Evolutionary conservation across 2,797 vertebrate genomes (phyloP), one percentile per base, ranked within the genome.

Genomic region (Catharus ustulatus): DNA sequence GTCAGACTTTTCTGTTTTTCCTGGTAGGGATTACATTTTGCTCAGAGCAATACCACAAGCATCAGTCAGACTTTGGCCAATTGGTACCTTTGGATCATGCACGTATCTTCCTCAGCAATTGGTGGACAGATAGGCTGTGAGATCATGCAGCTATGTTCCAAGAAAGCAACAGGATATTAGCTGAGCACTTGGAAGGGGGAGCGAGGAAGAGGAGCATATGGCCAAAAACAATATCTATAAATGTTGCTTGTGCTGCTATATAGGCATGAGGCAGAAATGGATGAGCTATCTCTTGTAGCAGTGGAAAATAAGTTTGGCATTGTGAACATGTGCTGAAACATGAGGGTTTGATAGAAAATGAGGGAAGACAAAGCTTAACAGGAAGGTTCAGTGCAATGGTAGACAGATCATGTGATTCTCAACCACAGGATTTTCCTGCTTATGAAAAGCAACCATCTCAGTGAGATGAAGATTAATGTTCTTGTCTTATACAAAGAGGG

Each of bases 131-230:
- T 59, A 95, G 85, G 55, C 76, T 94, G 79, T 96, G 94, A 97
- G 95, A 93, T 96, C 94, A 97, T 96, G 43, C 73, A 79, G 45
- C 63, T 76, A 82, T 0, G n/a, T 95, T 95, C 94, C 94, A 96
- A 95, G 87, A 97, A 95, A 95, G 83, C 89, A 93, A 93, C 77
- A 71, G 95, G 92, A 84, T 95, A 94, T 95, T 89, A 94, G 79
- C 67, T 93, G 91, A 91, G 59, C 57, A 13, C 66, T 95, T 93
- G 94, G 94, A 94, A 73, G 4, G 48, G 30, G 32, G 36, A 62
- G 57, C 34, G 88, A 94, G 87, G 94, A 96, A 95, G 87, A 86
- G 79, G 59, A 92, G 69, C 89, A 91, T 91, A 88, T 95, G 91
- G 95, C 96, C 95, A 94, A 96, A 95, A 94, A 8, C 64, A 92